Percentiles rank a stretch among this genome's conserved stretches.
phyloP scores from a whole-genome alignment of 2,888 invertebrate species.

The Diplazon laetatorius region DNA sequence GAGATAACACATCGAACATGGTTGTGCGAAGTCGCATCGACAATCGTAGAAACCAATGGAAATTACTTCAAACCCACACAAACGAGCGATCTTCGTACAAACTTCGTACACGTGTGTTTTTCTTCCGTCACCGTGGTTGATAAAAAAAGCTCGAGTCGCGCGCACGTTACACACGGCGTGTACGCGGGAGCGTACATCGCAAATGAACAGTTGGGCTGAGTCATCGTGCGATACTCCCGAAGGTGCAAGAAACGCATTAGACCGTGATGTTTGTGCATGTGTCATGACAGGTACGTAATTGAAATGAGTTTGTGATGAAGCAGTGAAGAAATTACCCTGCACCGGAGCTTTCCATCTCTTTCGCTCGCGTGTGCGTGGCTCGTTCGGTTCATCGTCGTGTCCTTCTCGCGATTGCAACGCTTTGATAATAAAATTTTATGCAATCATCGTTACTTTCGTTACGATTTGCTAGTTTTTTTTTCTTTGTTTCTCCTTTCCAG shows the following conservation, averaged over 20 bases:
- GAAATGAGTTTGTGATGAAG: slow-evolving; percentile 65
- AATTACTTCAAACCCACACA: slow-evolving; percentile 34
- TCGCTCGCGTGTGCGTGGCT: slow-evolving; percentile 29
- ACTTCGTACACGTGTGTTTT: slow-evolving; percentile 53
- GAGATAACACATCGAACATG: not conserved
- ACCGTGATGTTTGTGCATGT: slow-evolving; percentile 64
- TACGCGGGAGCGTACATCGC: slow-evolving; percentile 45
- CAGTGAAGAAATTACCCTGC: slow-evolving; percentile 59
- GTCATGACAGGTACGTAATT: slow-evolving; percentile 68
- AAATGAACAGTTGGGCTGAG: slow-evolving; percentile 65
- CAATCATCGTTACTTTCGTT: slow-evolving; percentile 36
- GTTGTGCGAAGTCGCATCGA: slow-evolving; percentile 10
- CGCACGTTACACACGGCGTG: slow-evolving; percentile 24
- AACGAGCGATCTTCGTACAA: not conserved
- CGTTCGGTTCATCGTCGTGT: slow-evolving; percentile 6
- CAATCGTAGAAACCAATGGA: slow-evolving; percentile 23
- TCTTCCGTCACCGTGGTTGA: slow-evolving; percentile 33
- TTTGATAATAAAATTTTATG: slow-evolving; percentile 53
- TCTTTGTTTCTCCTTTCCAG: not conserved
- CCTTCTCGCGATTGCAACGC: slow-evolving; percentile 47
- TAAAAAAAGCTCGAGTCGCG: slow-evolving; percentile 10
- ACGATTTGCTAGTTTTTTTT: slow-evolving; percentile 10
- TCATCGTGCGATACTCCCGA: slow-evolving; percentile 62
- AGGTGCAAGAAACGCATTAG: slow-evolving; percentile 66
- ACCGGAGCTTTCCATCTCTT: slow-evolving; percentile 38